These are phyloP conservation scores for Cephus sareptanus DNA, from an alignment of 2,888 invertebrate species.

Conservation along the genomic window DNA sequence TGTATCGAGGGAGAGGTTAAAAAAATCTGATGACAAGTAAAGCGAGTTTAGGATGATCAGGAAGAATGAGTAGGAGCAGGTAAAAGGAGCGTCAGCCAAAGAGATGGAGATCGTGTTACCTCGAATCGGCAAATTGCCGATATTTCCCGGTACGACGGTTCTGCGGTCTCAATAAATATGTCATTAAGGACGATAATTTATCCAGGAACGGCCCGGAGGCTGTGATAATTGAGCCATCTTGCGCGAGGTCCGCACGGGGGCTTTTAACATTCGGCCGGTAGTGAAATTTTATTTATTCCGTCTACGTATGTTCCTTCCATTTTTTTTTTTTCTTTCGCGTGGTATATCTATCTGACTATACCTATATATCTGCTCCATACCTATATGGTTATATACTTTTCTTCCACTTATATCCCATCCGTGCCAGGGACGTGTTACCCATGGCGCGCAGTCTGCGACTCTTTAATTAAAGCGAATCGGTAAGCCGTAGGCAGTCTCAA, in stretches of 20 bases:
- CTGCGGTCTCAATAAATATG: constrained; percentile 44
- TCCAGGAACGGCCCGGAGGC: constrained; percentile 31
- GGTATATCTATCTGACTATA: background rate
- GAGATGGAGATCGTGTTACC: constrained; percentile 30
- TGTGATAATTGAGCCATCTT: constrained; percentile 53
- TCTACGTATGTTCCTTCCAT: background rate
- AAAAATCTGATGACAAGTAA: background rate
- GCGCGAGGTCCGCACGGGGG: constrained; percentile 13
- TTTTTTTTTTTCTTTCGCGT: background rate
- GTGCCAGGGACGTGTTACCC: background rate
- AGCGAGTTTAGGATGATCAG: background rate
- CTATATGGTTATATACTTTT: background rate
- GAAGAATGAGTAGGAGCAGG: background rate
- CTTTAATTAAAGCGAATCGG: background rate
- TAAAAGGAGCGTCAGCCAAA: background rate
- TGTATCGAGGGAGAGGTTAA: background rate
- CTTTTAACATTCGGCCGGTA: constrained; percentile 22
- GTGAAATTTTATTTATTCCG: constrained; percentile 2
- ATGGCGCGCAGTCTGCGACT: background rate
- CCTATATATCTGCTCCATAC: background rate
- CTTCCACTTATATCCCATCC: background rate
- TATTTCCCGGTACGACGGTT: constrained; percentile 32
- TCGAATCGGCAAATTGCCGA: constrained; percentile 47
- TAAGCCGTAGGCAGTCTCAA: background rate
- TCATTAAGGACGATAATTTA: constrained; percentile 53